These are phyloP conservation scores for Carabus problematicus DNA, from an alignment of 2,888 invertebrate species.

Conservation along the genomic window DNA sequence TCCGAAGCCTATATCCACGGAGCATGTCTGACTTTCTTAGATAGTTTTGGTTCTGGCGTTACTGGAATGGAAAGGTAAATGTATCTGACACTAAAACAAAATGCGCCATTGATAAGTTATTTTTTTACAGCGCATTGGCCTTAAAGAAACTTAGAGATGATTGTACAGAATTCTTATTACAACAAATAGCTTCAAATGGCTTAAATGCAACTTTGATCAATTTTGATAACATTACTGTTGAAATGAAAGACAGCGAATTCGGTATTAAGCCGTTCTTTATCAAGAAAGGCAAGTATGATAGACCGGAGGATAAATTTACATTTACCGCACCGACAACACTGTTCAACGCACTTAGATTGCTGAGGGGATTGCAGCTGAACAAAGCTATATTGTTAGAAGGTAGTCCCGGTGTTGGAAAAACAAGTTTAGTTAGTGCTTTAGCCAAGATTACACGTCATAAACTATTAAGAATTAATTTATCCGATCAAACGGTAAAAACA, in stretches of 20 bases:
- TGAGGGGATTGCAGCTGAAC: constrained; percentile 88
- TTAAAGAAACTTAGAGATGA: constrained; percentile 58
- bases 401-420: constrained; percentile 98
- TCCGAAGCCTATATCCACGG: constrained; percentile 86
- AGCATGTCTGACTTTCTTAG: constrained; percentile 88
- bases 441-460: constrained; percentile 84
- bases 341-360: constrained; percentile 80
- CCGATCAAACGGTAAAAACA: constrained; percentile 92
- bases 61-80: constrained; percentile 72
- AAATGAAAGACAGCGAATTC: constrained; percentile 62
- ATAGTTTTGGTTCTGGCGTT: constrained; percentile 87
- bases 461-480: constrained; percentile 93
- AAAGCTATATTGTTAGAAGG: constrained; percentile 96
- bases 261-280: constrained; percentile 84
- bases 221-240: constrained; percentile 49
- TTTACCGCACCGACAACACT: constrained; percentile 82
- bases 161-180: constrained; percentile 66
- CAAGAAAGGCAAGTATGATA: constrained; percentile 59
- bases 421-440: constrained; percentile 89
- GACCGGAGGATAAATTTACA: constrained; percentile 62
- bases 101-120: background rate
- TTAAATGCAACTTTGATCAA: constrained; percentile 33
- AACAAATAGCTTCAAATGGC: constrained; percentile 59
- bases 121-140: constrained; percentile 52
- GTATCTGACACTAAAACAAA: constrained; percentile 52